These are phyloP conservation scores for Panurus biarmicus DNA, from an alignment of 2,113 vertebrate genomes.

Conservation along the genomic window DNA sequence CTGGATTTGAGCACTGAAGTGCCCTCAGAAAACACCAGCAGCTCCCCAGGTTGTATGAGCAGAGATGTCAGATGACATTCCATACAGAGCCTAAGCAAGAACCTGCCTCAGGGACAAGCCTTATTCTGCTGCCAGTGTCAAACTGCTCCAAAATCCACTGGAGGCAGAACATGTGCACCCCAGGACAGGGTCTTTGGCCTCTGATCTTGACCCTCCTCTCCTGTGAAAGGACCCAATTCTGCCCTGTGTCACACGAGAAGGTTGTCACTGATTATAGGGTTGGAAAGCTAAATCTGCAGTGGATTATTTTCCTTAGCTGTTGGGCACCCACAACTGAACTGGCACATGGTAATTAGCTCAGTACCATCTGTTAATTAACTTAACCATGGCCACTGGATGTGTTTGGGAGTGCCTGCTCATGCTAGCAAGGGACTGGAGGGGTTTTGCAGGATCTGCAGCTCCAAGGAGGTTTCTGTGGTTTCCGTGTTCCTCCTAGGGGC, in stretches of 20 bases:
- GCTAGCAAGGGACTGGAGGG: not conserved
- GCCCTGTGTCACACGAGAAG: not conserved
- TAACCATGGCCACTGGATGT: not conserved
- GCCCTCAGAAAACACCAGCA: not conserved
- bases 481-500: slow-evolving; percentile 74
- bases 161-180: not conserved
- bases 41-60: not conserved
- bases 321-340: not conserved
- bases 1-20: not conserved
- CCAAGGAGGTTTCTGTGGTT: slow-evolving; percentile 38
- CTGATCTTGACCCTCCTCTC: not conserved
- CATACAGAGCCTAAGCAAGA: not conserved
- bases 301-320: not conserved
- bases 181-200: not conserved
- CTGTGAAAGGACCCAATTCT: not conserved
- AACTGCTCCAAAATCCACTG: not conserved
- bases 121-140: not conserved
- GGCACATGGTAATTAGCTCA: not conserved
- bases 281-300: not conserved
- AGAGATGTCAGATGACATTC: not conserved
- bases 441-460: not conserved
- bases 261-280: not conserved
- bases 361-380: not conserved
- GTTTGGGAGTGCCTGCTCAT: not conserved
- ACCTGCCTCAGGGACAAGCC: not conserved